Evolutionary conservation across 64 coral and sea anemone genomes (phyloP).

Genomic region (Platygyra sinensis): DNA sequence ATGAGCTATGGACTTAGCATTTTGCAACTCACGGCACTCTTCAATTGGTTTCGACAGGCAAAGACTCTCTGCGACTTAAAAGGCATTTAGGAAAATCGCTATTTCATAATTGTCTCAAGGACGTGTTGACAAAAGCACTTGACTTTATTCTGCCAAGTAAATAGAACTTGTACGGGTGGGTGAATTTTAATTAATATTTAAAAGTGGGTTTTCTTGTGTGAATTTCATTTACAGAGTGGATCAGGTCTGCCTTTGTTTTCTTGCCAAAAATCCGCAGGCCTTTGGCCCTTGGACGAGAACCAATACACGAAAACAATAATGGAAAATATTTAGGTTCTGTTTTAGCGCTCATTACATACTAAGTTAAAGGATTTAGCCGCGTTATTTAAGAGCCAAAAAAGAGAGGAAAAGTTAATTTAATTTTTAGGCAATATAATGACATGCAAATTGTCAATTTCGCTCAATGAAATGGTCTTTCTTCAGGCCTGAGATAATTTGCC

Average conservation of each 20-base stretch:
- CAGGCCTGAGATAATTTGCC: conserved; percentile 19
- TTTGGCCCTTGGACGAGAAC: background rate
- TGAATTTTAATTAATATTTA: conserved; percentile 40
- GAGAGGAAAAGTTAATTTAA: conserved; percentile 65
- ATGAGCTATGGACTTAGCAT: background rate
- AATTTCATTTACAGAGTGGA: conserved; percentile 35
- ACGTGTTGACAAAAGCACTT: conserved; percentile 10
- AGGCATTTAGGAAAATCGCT: background rate
- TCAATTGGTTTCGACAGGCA: background rate
- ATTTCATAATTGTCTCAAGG: background rate
- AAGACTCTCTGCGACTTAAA: background rate
- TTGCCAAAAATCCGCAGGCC: background rate
- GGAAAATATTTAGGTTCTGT: background rate
- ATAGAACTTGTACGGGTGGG: conserved; percentile 11
- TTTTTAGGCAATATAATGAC: conserved; percentile 42
- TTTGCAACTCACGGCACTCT: background rate
- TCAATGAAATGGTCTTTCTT: conserved; percentile 18
- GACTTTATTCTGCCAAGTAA: conserved; percentile 28
- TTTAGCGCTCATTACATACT: background rate
- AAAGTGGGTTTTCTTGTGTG: conserved; percentile 31
- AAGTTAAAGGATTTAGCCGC: background rate
- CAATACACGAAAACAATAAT: background rate
- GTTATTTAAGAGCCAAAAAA: background rate
- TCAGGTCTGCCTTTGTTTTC: background rate
- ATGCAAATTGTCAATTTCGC: conserved; percentile 62